Evolutionary conservation across 2,888 invertebrate genomes (phyloP), one percentile per base, ranked within the genome.

Genomic region (Drosophila cognata): DNA sequence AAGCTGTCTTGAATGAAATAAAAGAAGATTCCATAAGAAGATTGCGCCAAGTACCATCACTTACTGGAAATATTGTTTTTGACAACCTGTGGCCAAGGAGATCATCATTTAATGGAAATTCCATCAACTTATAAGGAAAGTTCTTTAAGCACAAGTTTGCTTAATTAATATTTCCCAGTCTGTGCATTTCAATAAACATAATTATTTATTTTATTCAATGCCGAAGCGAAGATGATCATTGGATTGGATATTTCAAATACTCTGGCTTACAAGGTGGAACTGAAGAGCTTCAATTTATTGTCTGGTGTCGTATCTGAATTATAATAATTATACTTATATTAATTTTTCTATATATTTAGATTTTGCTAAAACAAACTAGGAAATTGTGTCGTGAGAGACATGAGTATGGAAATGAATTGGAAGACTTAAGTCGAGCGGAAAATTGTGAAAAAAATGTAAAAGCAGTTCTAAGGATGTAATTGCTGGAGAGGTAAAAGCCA

Each of bases 71-170:
- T 31, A 0, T 35, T 5, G 0, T n/a, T n/a, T 2, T 6, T 21
- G 0, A 6, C n/a, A 21, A 13, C 0, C n/a, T 21, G 11, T 6
- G 21, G 1, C 8, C 2, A 50, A 16, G 28, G 10, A 50, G 0
- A 8, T 28, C 18, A 25, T 8, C 1, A 10, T 13, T 25, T 35
- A 11, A 2, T 21, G 4, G 10, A 36, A 28, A 11, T 7, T 21
- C 1, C 1, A 33, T 7, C 0, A 16, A 11, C 25, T 0, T 18
- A 2, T 3, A n/a, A 18, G 7, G 4, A 4, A 55, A 29, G 35
- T 36, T 29, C 6, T 10, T 2, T 35, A 0, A 16, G 16, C 16
- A 4, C 1, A 11, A n/a, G 28, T n/a, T 35, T 35, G 16, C 1
- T 25, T 7, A 4, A 1, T 13, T 25, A 0, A 7, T 28, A 36